These are phyloP conservation scores for Pandemis cinnamomeana DNA, from an alignment of 2,888 invertebrate genomes.

Conservation along the genomic window DNA sequence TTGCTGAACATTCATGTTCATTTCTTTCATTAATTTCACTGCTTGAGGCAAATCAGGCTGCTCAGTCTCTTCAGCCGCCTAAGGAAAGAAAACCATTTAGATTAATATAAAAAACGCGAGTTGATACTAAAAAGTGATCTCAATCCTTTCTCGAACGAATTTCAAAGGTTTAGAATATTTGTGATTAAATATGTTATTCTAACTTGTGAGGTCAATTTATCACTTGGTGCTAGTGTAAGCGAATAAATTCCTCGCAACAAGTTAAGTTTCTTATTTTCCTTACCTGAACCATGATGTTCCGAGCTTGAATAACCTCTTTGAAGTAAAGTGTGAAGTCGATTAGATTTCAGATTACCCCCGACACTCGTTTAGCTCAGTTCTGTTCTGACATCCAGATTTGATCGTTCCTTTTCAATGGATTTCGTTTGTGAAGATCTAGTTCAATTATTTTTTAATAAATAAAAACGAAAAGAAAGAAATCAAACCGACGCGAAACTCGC, in stretches of 20 bases:
- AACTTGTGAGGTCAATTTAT: background rate
- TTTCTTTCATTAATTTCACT: constrained; percentile 89
- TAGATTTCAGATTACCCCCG: too few species aligned
- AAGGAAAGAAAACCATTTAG: constrained; percentile 45
- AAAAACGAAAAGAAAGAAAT: too few species aligned
- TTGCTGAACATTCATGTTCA: constrained; percentile 93
- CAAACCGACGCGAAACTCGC: too few species aligned
- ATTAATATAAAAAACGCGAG: background rate
- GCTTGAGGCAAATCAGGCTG: constrained; percentile 92
- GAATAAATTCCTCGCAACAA: background rate
- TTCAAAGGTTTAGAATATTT: too few species aligned
- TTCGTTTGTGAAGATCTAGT: too few species aligned
- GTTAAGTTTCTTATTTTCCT: constrained; percentile 31
- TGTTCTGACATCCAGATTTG: background rate
- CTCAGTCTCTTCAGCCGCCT: constrained; percentile 80
- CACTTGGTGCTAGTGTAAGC: background rate
- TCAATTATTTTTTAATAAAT: too few species aligned
- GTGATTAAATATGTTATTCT: background rate
- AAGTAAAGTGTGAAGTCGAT: too few species aligned
- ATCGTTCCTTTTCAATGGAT: too few species aligned
- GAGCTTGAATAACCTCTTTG: constrained; percentile 34
- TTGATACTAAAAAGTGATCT: background rate
- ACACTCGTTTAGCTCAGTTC: background rate
- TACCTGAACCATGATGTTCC: constrained; percentile 76
- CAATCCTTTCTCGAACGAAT: background rate